Conservation (phyloP, 2,888 invertebrate genomes). For the Cerceris ruficornis region DNA sequence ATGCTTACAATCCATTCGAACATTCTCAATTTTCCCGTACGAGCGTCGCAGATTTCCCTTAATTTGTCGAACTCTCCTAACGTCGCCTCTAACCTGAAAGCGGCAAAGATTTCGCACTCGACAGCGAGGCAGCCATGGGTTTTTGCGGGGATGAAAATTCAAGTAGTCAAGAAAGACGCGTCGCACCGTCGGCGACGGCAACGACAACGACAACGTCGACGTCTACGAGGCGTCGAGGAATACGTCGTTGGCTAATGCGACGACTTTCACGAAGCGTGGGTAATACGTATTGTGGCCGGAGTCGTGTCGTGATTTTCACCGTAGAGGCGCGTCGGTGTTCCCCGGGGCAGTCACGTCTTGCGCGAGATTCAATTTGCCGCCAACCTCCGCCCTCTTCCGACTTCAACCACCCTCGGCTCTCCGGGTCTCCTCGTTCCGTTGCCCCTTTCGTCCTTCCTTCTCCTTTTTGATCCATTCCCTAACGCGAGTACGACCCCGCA, state of each 20-base stretch:
- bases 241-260: conserved; percentile 67
- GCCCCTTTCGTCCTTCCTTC: conserved; percentile 38
- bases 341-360: conserved; percentile 79
- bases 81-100: conserved; percentile 5
- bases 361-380: conserved; percentile 79
- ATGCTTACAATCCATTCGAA: not conserved
- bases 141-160: conserved; percentile 59
- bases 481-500: conserved; percentile 22
- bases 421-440: conserved; percentile 45
- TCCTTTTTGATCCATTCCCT: conserved; percentile 40
- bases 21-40: not conserved
- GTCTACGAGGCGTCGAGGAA: conserved; percentile 60
- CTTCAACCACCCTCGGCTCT: conserved; percentile 29
- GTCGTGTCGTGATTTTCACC: conserved; percentile 78
- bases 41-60: not conserved
- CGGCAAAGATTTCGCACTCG: conserved; percentile 24
- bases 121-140: conserved; percentile 18
- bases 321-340: conserved; percentile 75
- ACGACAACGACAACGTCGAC: conserved; percentile 51
- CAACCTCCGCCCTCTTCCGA: conserved; percentile 56
- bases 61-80: conserved; percentile 29
- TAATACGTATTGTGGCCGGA: conserved; percentile 76
- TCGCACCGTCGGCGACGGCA: conserved; percentile 43
- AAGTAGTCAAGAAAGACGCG: conserved; percentile 48
- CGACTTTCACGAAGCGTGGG: conserved; percentile 65